These are phyloP conservation scores for Eristalis arbustorum DNA, from an alignment of 2,888 invertebrate genomes.

Conservation along the genomic window DNA sequence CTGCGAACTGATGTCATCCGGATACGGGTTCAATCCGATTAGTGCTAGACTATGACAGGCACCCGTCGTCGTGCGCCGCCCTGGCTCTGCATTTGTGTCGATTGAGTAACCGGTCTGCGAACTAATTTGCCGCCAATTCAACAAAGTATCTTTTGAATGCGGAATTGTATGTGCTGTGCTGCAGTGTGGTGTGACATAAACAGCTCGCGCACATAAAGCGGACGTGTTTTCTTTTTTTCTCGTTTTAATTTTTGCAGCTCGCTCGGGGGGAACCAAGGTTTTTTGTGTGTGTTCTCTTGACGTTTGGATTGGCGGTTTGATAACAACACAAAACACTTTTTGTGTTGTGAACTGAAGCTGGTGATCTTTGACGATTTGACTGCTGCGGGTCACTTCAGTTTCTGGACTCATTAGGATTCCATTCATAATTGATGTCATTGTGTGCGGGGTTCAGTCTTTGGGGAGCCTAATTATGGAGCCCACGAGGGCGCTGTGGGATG, in stretches of 20 bases:
- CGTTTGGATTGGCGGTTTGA: not conserved
- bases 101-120: conserved; percentile 44
- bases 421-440: conserved; percentile 23
- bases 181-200: conserved; percentile 34
- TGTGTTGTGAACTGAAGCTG: conserved; percentile 10
- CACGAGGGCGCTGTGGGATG: not conserved
- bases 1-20: conserved; percentile 52
- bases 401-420: conserved; percentile 21
- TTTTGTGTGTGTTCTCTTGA: not conserved
- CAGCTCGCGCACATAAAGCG: not conserved
- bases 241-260: not conserved
- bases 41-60: conserved; percentile 15
- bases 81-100: conserved; percentile 17
- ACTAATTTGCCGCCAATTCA: conserved; percentile 26
- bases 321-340: conserved; percentile 14
- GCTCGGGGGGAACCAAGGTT: not conserved
- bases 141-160: conserved; percentile 55
- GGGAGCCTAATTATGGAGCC: not conserved
- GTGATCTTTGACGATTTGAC: not conserved
- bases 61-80: not conserved
- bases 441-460: not conserved
- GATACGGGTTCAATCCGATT: conserved; percentile 54
- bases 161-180: conserved; percentile 34
- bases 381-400: conserved; percentile 11
- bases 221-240: not conserved